These are phyloP conservation scores for Coremacera marginata DNA, from an alignment of 2,888 invertebrate species.

Conservation along the genomic window DNA sequence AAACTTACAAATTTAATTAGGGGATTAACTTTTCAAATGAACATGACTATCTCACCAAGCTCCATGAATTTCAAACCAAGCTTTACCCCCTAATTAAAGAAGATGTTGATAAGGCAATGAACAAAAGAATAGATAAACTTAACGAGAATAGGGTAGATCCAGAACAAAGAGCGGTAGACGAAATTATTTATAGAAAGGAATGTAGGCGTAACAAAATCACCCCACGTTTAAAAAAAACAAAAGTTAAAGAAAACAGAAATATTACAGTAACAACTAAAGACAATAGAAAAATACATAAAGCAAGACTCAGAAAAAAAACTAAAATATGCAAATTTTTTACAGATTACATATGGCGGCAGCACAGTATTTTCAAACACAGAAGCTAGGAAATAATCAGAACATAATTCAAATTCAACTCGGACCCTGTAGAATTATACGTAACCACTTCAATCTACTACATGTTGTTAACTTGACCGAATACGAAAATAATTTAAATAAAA, in stretches of 20 bases:
- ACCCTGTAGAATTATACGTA: background rate
- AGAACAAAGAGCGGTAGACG: background rate
- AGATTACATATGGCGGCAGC: background rate
- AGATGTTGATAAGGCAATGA: slow-evolving; percentile 5
- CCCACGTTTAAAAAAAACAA: slow-evolving; percentile 23
- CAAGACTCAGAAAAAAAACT: slow-evolving; percentile 30
- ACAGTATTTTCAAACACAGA: background rate
- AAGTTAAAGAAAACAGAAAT: slow-evolving; percentile 28
- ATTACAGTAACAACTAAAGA: slow-evolving; percentile 34
- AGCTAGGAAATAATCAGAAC: background rate
- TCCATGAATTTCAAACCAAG: background rate
- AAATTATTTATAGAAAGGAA: slow-evolving; percentile 40
- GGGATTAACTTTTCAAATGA: background rate
- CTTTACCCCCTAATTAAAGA: slow-evolving; percentile 38
- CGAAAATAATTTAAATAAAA: too few species aligned
- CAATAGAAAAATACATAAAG: slow-evolving; percentile 44
- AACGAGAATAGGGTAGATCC: slow-evolving; percentile 37
- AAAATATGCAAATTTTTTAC: background rate
- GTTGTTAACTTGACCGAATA: too few species aligned
- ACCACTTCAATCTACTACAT: too few species aligned
- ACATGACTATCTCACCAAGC: background rate
- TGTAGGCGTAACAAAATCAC: slow-evolving; percentile 36
- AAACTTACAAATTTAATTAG: slow-evolving; percentile 40
- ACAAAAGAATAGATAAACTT: slow-evolving; percentile 33
- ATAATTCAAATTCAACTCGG: background rate